Conservation (phyloP, 2,797 vertebrate species). For the Urosaurus nigricauda region DNA sequence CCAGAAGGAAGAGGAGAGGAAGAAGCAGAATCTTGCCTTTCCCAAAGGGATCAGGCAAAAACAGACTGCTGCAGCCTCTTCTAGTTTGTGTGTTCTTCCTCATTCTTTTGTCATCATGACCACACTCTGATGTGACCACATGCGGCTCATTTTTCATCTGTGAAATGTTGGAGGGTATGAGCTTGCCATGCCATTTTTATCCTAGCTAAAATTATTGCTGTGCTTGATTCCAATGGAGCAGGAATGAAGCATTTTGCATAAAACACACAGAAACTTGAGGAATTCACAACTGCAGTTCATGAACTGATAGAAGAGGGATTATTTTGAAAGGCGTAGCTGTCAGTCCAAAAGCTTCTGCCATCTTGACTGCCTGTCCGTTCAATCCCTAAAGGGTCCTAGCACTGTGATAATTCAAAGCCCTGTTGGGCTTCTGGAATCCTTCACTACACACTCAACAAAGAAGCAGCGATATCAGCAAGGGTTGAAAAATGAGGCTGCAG, state of each 20-base stretch:
- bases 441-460: conserved; percentile 63
- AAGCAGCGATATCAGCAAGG: conserved; percentile 56
- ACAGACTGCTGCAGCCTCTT: too few species aligned
- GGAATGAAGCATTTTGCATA: conserved; percentile 13
- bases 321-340: conserved; percentile 35
- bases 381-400: not conserved
- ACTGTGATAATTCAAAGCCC: conserved; percentile 58
- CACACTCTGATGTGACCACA: too few species aligned
- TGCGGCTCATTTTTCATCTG: too few species aligned
- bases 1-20: too few species aligned
- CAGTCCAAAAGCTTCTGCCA: conserved; percentile 20
- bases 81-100: too few species aligned
- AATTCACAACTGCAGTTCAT: conserved; percentile 22
- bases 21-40: too few species aligned
- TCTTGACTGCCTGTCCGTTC: not conserved
- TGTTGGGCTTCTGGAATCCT: conserved; percentile 61
- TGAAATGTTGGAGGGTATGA: too few species aligned
- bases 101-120: too few species aligned
- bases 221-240: not conserved
- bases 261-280: not conserved
- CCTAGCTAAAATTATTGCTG: not conserved
- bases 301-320: conserved; percentile 57
- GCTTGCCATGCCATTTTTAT: conserved; percentile 42
- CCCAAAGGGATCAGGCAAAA: too few species aligned
- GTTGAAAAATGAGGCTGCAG: conserved; percentile 60